A percentile compares a stretch with the other conserved stretches of the same genome.
Conservation (phyloP, 1,140 invertebrate genomes). For the Lepidotrigona ventralis region DNA sequence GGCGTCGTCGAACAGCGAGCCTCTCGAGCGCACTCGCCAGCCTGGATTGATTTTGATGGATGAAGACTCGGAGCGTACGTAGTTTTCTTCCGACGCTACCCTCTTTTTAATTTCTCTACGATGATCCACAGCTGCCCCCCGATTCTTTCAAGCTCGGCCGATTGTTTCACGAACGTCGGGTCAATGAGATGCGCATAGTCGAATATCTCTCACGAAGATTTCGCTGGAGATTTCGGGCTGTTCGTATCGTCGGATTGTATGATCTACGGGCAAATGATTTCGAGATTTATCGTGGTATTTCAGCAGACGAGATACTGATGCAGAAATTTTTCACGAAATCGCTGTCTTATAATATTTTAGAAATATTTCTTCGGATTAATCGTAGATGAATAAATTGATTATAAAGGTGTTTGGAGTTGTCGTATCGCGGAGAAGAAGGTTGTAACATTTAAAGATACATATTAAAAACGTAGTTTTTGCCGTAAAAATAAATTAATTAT, state of each 20-base stretch:
- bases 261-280: slow-evolving; percentile 13
- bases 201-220: background rate
- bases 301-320: background rate
- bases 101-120: slow-evolving; percentile 7
- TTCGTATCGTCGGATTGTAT: background rate
- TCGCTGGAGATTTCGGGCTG: background rate
- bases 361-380: too few species aligned
- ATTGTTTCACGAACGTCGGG: background rate
- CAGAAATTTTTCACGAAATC: background rate
- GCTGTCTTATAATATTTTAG: too few species aligned
- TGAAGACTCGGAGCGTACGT: slow-evolving; percentile 57
- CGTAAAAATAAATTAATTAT: too few species aligned
- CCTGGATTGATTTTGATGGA: slow-evolving; percentile 71
- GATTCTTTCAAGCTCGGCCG: background rate
- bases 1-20: background rate
- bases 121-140: slow-evolving; percentile 14
- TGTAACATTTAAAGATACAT: too few species aligned
- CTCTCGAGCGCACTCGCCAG: slow-evolving; percentile 54
- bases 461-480: too few species aligned
- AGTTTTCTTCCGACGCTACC: background rate
- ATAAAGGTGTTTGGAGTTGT: too few species aligned
- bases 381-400: too few species aligned
- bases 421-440: too few species aligned
- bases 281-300: background rate
- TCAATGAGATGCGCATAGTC: slow-evolving; percentile 28